Evolutionary conservation across 2,113 vertebrate genomes (phyloP).

Genomic region (Dasyornis broadbenti): DNA sequence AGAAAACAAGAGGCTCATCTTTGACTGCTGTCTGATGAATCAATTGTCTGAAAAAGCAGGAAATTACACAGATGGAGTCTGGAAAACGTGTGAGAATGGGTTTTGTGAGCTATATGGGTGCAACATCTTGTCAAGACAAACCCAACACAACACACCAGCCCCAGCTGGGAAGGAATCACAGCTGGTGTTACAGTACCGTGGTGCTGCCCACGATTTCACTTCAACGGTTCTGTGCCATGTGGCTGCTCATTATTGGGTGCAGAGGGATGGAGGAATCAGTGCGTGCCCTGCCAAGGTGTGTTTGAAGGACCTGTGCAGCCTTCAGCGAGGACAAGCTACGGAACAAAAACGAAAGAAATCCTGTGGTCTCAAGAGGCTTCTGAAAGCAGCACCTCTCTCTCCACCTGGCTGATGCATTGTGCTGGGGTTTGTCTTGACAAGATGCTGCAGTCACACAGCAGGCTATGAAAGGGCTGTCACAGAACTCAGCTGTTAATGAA

Average conservation of each 20-base stretch:
- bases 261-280: background rate
- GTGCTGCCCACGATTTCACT: background rate
- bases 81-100: background rate
- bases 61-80: background rate
- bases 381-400: background rate
- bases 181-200: background rate
- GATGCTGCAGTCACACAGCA: background rate
- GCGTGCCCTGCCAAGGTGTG: background rate
- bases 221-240: background rate
- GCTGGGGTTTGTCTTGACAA: background rate
- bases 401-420: background rate
- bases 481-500: constrained; percentile 10
- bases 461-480: background rate
- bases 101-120: background rate
- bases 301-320: background rate
- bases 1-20: background rate
- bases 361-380: background rate
- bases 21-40: background rate
- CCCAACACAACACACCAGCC: background rate
- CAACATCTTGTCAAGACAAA: background rate
- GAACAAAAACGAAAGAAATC: background rate
- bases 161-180: background rate
- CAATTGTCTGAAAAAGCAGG: background rate
- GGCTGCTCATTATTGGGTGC: background rate
- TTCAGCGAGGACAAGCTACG: background rate